Base-by-base conservation (phyloP, 2,113 vertebrate species). In the Campylomormyrus tamandua region DNA sequence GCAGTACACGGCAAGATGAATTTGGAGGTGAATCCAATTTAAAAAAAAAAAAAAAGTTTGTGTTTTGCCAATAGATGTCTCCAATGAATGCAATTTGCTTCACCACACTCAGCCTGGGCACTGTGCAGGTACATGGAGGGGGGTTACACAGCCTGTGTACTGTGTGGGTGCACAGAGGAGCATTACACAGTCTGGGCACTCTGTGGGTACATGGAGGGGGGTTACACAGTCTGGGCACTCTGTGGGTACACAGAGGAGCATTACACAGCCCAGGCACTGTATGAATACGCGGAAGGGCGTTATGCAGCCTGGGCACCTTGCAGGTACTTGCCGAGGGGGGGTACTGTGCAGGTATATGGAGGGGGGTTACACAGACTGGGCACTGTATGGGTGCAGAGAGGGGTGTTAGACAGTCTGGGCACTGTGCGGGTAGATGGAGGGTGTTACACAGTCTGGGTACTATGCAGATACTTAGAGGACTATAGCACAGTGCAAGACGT, bases 241-340 rank as follows among this genome's bases (percentile, higher is more conserved):
- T 56, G 19, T 7, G 19, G 53, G 17, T 56, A 1, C 17, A 21
- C 1, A 0, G 53, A 56, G 17, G 17, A 0, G 53, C 1, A 0
- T 21, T 21, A 56, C 53, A 56, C 19, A 56, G 19, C 1, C 53
- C 0, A 0, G 53, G 53, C 1, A 21, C 53, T 56, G 19, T 56
- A 3, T 0, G 5, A 0, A 19, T 56, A 58, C 6, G 0, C 0
- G 7, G 21, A 13, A 0, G 17, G 13, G 19, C 49, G 10, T 42
- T 39, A 45, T 4, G 1, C 15, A 7, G 31, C 5, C 31, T 8
- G 56, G 24, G 52, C 5, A 19, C 52, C 1, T 0, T 66, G 62
- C 10, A 3, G 62, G 42, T 19, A 24, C 35, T 35, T 5, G 1
- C 0, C 1, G 6, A 8, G 21, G 53, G 53, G 6, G 27, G 50